Evolutionary conservation across 2,888 invertebrate species (phyloP).

Genomic region (Entomobrya proxima): DNA sequence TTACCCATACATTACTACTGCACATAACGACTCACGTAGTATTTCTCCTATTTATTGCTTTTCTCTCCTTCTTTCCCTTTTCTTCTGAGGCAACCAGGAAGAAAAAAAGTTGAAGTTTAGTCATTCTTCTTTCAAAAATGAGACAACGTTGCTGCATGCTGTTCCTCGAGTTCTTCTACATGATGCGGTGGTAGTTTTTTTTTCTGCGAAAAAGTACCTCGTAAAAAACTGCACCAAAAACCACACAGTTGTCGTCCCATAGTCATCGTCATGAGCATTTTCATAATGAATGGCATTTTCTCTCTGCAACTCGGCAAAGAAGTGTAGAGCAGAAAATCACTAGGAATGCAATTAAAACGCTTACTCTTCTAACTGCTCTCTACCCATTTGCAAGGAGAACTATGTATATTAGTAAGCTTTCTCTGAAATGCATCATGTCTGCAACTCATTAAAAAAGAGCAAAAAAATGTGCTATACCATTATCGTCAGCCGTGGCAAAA

Average conservation of each 20-base stretch:
- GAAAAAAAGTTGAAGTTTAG: conserved; percentile 40
- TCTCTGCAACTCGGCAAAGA: neutral
- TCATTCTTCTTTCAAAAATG: conserved; percentile 52
- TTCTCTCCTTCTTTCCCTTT: neutral
- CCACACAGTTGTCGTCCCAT: neutral
- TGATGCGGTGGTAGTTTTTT: too few relatives aligned
- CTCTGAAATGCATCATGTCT: conserved; percentile 33
- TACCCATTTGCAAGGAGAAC: conserved; percentile 4
- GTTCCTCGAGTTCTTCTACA: neutral
- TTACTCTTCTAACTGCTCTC: neutral
- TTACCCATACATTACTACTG: conserved; percentile 28
- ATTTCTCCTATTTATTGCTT: conserved; percentile 46
- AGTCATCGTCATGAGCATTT: neutral
- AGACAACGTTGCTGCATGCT: conserved; percentile 29
- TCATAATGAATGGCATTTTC: conserved; percentile 31
- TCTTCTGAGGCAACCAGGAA: neutral
- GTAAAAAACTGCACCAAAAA: neutral
- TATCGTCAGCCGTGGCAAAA: neutral
- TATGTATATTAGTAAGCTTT: neutral
- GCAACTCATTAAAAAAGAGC: conserved; percentile 46
- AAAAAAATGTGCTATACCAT: conserved; percentile 2
- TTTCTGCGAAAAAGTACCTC: neutral
- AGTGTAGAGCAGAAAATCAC: conserved; percentile 20
- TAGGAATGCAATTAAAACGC: conserved; percentile 55
- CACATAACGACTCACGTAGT: conserved; percentile 28